Base-by-base conservation (phyloP, 2,113 vertebrate genomes). In the Hassar affinis region DNA sequence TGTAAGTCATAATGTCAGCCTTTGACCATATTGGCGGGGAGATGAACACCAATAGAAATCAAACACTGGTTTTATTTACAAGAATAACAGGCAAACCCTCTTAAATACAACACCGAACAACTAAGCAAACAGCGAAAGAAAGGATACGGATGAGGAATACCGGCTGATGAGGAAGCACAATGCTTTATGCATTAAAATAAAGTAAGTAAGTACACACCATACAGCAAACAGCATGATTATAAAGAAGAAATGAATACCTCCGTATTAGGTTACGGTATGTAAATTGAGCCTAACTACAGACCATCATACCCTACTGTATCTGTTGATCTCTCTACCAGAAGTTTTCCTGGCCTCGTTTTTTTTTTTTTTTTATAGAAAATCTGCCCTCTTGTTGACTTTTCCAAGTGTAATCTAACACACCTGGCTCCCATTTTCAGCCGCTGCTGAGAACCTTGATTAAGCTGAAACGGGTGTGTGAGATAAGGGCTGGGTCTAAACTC, bases 381-480 rank as follows among this genome's bases (percentile, higher is more conserved):
- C 49, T 49, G 77, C 64, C 76, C 61, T 59, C 52, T 78, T 82
- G 80, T 80, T 88, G 38, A 30, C 68, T 57, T 79, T 47, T 51
- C 79, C 82, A 35, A 59, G 64, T 35, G 64, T 72, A 79, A 84
- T 79, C 35, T 72, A 69, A 79, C 52, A 72, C 83, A 84, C 83
- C 76, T 84, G 76, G 76, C 64, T 84, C 64, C 57, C 64, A 84
- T 84, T 79, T 56, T 61, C 57, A 84, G 33, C 78, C 17, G 85
- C 85, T 81, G 25, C 83, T 22, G 51, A 84, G 79, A 76, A 79
- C 76, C 76, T 72, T 79, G 76, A 84, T 79, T 84, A 84, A 52
- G 38, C 83, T 49, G 11, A 84, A 84, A 54, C 42, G 51, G 83
- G 62, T 71, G 64, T n/a, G 52, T 51, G 57, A 72, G 76, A 79